phyloP scores from a whole-genome alignment of 2,797 vertebrate species.

The Euthynnus affinis region DNA sequence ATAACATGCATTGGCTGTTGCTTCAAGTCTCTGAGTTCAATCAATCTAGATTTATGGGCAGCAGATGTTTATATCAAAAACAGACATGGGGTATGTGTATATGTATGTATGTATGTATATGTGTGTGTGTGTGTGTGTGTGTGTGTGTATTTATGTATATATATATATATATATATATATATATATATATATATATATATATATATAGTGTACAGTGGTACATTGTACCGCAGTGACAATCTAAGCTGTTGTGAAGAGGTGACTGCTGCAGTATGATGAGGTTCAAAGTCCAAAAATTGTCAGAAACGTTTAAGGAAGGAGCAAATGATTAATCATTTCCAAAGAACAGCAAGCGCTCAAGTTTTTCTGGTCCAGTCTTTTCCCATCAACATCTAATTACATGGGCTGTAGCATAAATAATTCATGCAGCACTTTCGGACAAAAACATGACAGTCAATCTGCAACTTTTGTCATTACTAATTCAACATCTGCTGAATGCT shows the following conservation, averaged over 20 bases:
- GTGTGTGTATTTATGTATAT: no score
- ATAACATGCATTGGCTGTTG: conserved; percentile 32
- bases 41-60: conserved; percentile 41
- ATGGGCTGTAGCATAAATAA: conserved; percentile 80
- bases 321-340: conserved; percentile 62
- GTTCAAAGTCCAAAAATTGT: conserved; percentile 52
- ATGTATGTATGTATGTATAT: no score
- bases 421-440: conserved; percentile 80
- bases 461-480: conserved; percentile 77
- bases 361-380: conserved; percentile 61
- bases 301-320: conserved; percentile 56
- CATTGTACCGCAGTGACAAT: conserved; percentile 22
- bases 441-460: conserved; percentile 78
- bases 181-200: no score
- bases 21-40: not conserved
- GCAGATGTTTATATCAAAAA: conserved; percentile 54
- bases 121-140: no score
- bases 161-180: no score
- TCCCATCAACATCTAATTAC: conserved; percentile 72
- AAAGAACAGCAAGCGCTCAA: conserved; percentile 43
- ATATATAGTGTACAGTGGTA: not conserved
- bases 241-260: conserved; percentile 31
- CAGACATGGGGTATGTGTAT: not conserved
- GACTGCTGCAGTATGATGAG: conserved; percentile 21
- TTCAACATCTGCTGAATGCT: conserved; percentile 69